These are phyloP conservation scores for Nudaria mundana DNA, from an alignment of 2,888 invertebrate genomes.

Conservation along the genomic window DNA sequence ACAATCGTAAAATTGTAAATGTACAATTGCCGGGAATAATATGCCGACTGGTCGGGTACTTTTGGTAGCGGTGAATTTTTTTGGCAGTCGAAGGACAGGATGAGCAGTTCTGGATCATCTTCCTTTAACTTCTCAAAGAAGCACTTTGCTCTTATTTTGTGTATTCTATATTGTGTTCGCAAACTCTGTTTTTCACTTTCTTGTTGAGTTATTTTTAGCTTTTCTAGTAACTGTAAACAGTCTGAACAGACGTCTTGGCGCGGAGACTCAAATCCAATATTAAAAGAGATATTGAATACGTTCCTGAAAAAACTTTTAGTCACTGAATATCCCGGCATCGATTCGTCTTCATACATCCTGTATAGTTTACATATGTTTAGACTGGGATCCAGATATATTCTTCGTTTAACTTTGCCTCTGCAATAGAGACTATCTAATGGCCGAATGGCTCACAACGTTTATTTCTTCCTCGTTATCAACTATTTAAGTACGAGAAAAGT, in stretches of 20 bases:
- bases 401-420: conserved; percentile 18
- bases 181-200: conserved; percentile 18
- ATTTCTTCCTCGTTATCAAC: too few relatives aligned
- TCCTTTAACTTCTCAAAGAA: conserved; percentile 18
- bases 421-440: conserved; percentile 27
- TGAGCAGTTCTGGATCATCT: conserved; percentile 16
- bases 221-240: conserved; percentile 17
- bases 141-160: conserved; percentile 17
- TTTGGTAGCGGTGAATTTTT: conserved; percentile 17
- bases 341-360: conserved; percentile 15
- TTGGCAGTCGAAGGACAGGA: conserved; percentile 23
- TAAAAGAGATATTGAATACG: conserved; percentile 13
- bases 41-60: conserved; percentile 40
- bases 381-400: conserved; percentile 19
- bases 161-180: conserved; percentile 17
- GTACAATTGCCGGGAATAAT: conserved; percentile 44
- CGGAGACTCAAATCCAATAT: conserved; percentile 16
- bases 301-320: conserved; percentile 15
- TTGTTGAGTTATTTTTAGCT: conserved; percentile 14
- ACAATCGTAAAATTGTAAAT: conserved; percentile 40
- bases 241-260: conserved; percentile 17
- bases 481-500: too few relatives aligned
- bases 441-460: too few relatives aligned
- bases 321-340: conserved; percentile 13
- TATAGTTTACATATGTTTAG: conserved; percentile 15